Conservation (phyloP, 2,113 vertebrate species). For the Trachemys scripta region DNA sequence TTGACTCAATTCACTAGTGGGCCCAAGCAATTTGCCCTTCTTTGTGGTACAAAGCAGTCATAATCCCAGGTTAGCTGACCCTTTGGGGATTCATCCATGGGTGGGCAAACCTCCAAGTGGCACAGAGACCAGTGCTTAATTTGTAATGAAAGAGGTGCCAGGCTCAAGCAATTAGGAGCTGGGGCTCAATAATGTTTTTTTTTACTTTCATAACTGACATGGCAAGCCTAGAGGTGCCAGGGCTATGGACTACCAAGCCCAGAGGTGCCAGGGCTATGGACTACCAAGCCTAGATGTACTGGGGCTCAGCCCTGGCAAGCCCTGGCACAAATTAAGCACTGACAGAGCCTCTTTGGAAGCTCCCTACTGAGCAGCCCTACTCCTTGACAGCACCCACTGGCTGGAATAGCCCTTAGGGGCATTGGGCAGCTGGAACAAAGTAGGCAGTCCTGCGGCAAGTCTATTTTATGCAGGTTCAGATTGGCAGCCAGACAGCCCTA, state of each 20-base stretch:
- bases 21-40: background rate
- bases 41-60: background rate
- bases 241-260: too few species aligned
- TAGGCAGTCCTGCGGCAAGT: background rate
- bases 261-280: too few species aligned
- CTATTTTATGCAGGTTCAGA: background rate
- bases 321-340: too few species aligned
- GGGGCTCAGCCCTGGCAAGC: too few species aligned
- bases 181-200: too few species aligned
- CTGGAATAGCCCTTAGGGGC: background rate
- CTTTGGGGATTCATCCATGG: background rate
- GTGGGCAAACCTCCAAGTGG: fast-evolving
- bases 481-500: background rate
- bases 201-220: too few species aligned
- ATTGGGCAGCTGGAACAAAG: background rate
- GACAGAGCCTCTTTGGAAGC: background rate
- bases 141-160: too few species aligned
- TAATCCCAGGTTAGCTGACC: background rate
- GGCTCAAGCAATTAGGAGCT: too few species aligned
- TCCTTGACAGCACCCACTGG: background rate
- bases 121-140: background rate
- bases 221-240: too few species aligned
- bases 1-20: background rate
- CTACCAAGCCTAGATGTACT: too few species aligned
- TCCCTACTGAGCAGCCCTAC: background rate